These are phyloP conservation scores for Drosophila basisetae DNA, from an alignment of 2,888 invertebrate genomes.

Conservation along the genomic window DNA sequence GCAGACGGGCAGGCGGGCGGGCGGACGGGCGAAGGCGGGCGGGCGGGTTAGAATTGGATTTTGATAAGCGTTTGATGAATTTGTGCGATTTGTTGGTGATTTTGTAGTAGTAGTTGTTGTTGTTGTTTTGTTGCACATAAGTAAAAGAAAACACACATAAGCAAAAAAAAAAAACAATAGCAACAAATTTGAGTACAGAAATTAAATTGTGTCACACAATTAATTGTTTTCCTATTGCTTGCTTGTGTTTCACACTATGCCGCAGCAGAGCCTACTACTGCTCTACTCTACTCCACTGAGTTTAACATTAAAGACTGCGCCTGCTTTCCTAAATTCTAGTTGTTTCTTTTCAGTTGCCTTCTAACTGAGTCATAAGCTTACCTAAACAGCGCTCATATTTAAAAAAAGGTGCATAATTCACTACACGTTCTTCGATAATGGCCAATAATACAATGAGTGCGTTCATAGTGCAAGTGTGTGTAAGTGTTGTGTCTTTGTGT, in stretches of 20 bases:
- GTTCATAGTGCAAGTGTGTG: conserved; percentile 20
- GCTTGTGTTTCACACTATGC: conserved; percentile 71
- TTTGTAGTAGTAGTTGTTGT: conserved; percentile 52
- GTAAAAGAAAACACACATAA: conserved; percentile 54
- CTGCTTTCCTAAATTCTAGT: conserved; percentile 8
- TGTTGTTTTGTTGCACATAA: conserved; percentile 55
- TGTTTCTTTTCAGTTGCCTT: not conserved
- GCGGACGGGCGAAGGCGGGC: conserved; percentile 17
- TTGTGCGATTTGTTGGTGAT: conserved; percentile 66
- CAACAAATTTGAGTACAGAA: conserved; percentile 49
- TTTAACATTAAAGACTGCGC: conserved; percentile 17
- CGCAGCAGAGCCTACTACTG: conserved; percentile 6
- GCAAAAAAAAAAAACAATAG: conserved; percentile 45
- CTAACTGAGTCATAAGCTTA: conserved; percentile 36
- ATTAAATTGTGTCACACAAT: conserved; percentile 32
- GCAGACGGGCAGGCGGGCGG: conserved; percentile 20
- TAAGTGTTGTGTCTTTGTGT: conserved; percentile 19
- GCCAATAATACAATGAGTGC: conserved; percentile 29
- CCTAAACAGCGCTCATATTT: conserved; percentile 42
- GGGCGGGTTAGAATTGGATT: conserved; percentile 64
- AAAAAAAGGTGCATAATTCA: conserved; percentile 54
- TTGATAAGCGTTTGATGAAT: conserved; percentile 78
- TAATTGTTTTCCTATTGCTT: conserved; percentile 19
- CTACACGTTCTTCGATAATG: conserved; percentile 53
- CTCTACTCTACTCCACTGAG: not conserved